Evolutionary conservation across 1,140 invertebrate species (phyloP), one percentile per base, ranked within the genome.

Genomic region (Leptinotarsa undecemlineata): DNA sequence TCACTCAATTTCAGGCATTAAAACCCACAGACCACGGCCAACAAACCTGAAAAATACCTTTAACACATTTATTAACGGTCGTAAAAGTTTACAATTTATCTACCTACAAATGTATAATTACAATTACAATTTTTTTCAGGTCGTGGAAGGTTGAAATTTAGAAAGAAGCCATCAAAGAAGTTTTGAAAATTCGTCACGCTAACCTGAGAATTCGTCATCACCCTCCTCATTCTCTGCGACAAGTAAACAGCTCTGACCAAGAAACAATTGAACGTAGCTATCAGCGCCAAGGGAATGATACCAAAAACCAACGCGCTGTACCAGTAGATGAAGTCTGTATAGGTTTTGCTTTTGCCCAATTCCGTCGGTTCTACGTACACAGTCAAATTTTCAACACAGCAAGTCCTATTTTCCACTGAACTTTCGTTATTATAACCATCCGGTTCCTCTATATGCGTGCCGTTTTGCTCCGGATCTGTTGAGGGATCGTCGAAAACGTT

Each of bases 251-350:
- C 88, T 72, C 87, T 84, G 14, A 94, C 89, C 15, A 94, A 87
- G 76, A 93, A 90, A 68, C 88, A 89, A 84, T 94, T 94, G 81
- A 94, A 93, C n/a, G 91, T 87, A 13, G 89, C 88, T 72, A 94
- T 84, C 1, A 93, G 82, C 3, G 90, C 76, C 2, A 94, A 84
- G 0, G 93, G 93, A 17, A 93, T 76, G 20, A 93, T 84, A 3
- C 90, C 89, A 81, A 93, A 93, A 1, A 89, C 83, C 3, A 92
- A 81, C 4, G 90, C 86, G n/a, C 88, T 89, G 79, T 90, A 90
- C 88, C 91, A 90, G 76, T 90, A 91, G 83, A 92, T 93, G 20
- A 91, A 85, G 19, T 86, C 86, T 5, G 82, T 84, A 82, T 93
- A 93, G 2, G 86, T 87, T 13, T 86, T 81, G 79, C 90, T 88